Percentiles rank a stretch among this genome's conserved stretches.
Conservation (phyloP, 2,888 invertebrate species). For the Leucophora obtusa region DNA sequence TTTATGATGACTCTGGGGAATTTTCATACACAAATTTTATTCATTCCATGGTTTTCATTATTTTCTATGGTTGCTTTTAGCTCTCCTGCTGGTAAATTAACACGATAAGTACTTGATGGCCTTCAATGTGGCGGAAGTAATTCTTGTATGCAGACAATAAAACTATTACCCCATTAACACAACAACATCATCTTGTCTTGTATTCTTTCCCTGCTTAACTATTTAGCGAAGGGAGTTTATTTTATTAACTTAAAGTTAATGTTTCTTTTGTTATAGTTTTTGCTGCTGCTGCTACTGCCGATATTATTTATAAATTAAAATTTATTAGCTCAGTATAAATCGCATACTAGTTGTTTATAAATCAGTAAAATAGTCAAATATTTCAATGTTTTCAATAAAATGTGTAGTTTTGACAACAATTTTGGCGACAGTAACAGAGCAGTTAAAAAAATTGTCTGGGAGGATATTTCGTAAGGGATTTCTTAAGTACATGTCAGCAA, state of each 20-base stretch:
- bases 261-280: constrained; percentile 10
- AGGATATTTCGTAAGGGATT: too few species aligned
- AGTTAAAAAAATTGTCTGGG: too few species aligned
- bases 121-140: constrained; percentile 77
- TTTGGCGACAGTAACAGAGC: too few species aligned
- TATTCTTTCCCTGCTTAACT: not conserved
- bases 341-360: constrained; percentile 4
- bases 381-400: not conserved
- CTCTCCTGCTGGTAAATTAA: constrained; percentile 73
- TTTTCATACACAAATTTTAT: constrained; percentile 35
- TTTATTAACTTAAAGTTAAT: constrained; percentile 51
- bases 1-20: constrained; percentile 54
- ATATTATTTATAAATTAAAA: constrained; percentile 28
- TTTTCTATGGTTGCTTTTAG: constrained; percentile 11
- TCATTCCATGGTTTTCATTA: constrained; percentile 42
- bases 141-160: constrained; percentile 65
- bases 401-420: too few species aligned
- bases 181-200: constrained; percentile 6
- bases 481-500: too few species aligned
- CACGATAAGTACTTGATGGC: constrained; percentile 77
- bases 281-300: constrained; percentile 5
- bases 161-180: constrained; percentile 62
- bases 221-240: constrained; percentile 29
- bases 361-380: not conserved
- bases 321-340: constrained; percentile 41